Percentiles rank a stretch among this genome's conserved stretches.
phyloP scores from a whole-genome alignment of 2,888 invertebrate genomes.

The Drosophila melanocephala region DNA sequence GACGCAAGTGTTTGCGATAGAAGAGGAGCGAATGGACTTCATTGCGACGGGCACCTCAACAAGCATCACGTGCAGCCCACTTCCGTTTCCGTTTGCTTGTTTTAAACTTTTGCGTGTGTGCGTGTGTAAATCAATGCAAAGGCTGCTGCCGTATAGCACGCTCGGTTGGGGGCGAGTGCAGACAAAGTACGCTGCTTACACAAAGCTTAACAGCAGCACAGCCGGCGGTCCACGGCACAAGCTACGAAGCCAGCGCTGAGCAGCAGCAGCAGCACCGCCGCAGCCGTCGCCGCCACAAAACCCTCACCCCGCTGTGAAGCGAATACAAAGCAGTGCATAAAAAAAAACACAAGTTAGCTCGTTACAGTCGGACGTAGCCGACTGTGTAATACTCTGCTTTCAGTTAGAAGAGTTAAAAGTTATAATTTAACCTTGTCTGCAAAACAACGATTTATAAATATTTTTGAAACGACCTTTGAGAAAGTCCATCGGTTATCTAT shows the following conservation, averaged over 20 bases:
- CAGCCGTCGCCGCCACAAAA: neutral
- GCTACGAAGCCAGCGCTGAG: conserved; percentile 11
- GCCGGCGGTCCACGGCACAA: conserved; percentile 58
- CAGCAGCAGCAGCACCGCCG: neutral
- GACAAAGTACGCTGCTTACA: conserved; percentile 78
- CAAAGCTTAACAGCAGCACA: conserved; percentile 78
- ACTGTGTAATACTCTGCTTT: neutral
- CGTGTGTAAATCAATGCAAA: conserved; percentile 71
- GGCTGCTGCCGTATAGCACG: conserved; percentile 34
- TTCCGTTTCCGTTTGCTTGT: conserved; percentile 80
- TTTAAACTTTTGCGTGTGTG: conserved; percentile 66
- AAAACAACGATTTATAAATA: neutral
- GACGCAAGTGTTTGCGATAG: conserved; percentile 69
- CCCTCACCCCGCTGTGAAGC: conserved; percentile 30
- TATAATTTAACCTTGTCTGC: neutral
- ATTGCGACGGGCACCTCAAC: conserved; percentile 56
- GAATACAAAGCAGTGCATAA: conserved; percentile 73
- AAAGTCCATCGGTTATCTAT: neutral
- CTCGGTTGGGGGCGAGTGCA: conserved; percentile 30
- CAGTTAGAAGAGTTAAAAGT: neutral
- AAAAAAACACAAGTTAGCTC: conserved; percentile 30
- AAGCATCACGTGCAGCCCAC: conserved; percentile 76
- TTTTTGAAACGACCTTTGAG: neutral
- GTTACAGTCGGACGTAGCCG: neutral
- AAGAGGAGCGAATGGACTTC: conserved; percentile 51